Evolutionary conservation across 2,113 vertebrate genomes (phyloP).

Genomic region (Alligator mississippiensis): DNA sequence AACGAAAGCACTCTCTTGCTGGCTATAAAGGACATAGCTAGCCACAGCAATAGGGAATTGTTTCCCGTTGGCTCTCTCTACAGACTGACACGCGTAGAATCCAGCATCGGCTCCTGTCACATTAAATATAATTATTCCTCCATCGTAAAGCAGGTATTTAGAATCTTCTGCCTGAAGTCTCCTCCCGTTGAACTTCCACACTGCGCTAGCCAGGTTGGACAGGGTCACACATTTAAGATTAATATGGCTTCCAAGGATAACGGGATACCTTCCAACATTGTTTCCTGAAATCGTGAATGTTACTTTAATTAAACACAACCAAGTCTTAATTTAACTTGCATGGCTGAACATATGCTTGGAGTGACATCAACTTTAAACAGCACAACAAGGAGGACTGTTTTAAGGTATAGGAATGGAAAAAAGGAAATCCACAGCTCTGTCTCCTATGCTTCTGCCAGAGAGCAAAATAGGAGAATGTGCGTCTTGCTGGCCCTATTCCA

Average conservation of each 20-base stretch:
- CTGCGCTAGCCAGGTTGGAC: conserved; percentile 75
- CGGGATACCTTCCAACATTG: conserved; percentile 7
- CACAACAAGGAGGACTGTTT: not conserved
- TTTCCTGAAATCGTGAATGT: conserved; percentile 55
- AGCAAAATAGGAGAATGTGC: not conserved
- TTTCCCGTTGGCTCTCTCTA: conserved; percentile 63
- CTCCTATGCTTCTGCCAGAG: not conserved
- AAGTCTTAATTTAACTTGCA: not conserved
- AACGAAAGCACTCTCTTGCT: not conserved
- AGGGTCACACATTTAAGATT: conserved; percentile 67
- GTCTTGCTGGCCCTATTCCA: not conserved
- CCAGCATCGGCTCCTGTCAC: conserved; percentile 62
- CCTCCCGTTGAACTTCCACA: conserved; percentile 73
- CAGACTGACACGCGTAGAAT: conserved; percentile 68
- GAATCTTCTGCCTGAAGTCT: not conserved
- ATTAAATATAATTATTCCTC: conserved; percentile 71
- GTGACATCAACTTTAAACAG: not conserved
- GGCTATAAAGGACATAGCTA: conserved; percentile 49
- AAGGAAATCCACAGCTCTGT: not conserved
- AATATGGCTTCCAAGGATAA: conserved; percentile 70
- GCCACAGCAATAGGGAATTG: conserved; percentile 54
- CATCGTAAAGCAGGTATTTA: conserved; percentile 69
- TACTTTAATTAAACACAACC: not conserved
- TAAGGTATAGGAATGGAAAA: not conserved
- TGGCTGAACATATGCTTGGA: not conserved